Evolutionary conservation across 2,888 invertebrate species (phyloP), one percentile per base, ranked within the genome.

Genomic region (Orthosia incerta): DNA sequence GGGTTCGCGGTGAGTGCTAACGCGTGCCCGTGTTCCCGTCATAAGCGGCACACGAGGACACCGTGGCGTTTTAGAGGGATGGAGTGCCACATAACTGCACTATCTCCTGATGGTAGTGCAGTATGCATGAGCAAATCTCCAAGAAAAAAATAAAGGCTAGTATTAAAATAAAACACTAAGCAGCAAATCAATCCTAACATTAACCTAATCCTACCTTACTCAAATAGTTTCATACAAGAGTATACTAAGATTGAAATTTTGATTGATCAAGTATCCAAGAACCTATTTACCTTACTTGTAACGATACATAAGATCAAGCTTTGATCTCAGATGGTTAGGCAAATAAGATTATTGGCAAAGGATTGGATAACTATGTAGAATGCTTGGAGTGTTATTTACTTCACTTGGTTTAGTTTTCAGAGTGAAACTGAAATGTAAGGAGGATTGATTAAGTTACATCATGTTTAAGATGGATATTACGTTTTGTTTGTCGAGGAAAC

Each of bases 241-340:
- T n/a, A 15, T 23, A 23, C 5, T 7, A 15, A 50, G 4, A 20
- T 45, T 15, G 50, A 56, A 31, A 61, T 46, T 74, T 67, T 45
- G 26, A 77, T 74, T 68, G 13, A 67, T 13, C 13, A 56, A 67
- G 20, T 68, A 18, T 12, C 11, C 23, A 26, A 76, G 20, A 15
- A 51, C 23, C 20, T 59, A 48, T 11, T 20, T 64, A 15, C n/a
- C 11, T 50, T 31, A 59, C 13, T 7, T 61, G 18, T 48, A 53
- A 23, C 18, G 39, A 51, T 65, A 76, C 20, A 26, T 31, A n/a
- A 50, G 23, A 74, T 65, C 15, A 31, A 51, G 39, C 78, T 79
- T 71, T 82, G 83, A 67, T 78, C 59, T 82, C 23, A 51, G 31
- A 20, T 45, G 53, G 26, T 48, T 66, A 51, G 18, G 83, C 39